Percentiles rank a stretch among this genome's conserved stretches.
Evolutionary conservation across 1,140 invertebrate species (phyloP).

Genomic region (Orchestia grillus): DNA sequence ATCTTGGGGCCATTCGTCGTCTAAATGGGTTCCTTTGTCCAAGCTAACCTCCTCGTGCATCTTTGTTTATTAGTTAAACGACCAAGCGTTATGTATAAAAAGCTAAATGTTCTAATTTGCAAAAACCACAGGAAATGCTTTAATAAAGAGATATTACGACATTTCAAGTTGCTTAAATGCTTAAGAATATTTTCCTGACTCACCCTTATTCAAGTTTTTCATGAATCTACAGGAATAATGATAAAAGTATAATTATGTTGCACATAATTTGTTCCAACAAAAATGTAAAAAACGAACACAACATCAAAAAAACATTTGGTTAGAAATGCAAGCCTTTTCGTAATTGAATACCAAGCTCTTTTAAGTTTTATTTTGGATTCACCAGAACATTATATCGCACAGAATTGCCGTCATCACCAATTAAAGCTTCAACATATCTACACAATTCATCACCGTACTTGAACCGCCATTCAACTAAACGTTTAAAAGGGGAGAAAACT

Average conservation of each 20-base stretch:
- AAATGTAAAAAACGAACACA: not conserved
- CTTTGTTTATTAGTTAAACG: not conserved
- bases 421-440: no score
- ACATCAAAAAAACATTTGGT: not conserved
- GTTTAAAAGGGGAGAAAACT: no score
- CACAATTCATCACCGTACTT: no score
- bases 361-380: not conserved
- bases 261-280: not conserved
- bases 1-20: constrained; percentile 50
- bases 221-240: not conserved
- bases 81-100: not conserved
- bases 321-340: not conserved
- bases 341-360: not conserved
- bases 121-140: no score
- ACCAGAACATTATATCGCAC: no score
- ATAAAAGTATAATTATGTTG: not conserved
- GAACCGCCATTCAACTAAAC: no score
- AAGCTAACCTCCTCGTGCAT: not conserved
- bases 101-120: no score
- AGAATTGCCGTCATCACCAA: no score
- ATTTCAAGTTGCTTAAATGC: not conserved
- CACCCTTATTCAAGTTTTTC: not conserved
- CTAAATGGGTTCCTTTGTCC: not conserved
- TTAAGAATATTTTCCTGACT: not conserved
- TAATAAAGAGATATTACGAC: not conserved